phyloP scores from a whole-genome alignment of 2,797 vertebrate species.

The Pseudochaenichthys georgianus region DNA sequence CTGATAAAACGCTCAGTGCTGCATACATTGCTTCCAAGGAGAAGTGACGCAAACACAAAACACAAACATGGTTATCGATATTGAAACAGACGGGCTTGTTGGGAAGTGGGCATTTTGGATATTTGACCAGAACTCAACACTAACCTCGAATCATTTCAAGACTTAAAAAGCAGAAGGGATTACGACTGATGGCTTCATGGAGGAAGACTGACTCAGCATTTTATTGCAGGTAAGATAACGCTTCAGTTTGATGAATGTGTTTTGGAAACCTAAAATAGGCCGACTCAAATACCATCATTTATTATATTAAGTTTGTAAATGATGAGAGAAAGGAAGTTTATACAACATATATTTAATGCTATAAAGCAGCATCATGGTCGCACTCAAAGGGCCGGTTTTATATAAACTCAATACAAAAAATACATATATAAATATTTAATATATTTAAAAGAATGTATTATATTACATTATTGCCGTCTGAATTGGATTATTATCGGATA shows the following conservation, averaged over 20 bases:
- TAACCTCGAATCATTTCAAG: accelerated
- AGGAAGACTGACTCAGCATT: neutral
- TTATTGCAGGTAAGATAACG: conserved; percentile 36
- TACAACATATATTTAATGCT: too few species aligned
- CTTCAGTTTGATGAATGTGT: neutral
- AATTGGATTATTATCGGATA: too few species aligned
- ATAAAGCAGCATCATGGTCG: too few species aligned
- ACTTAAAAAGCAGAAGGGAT: neutral
- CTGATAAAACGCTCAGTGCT: conserved; percentile 33
- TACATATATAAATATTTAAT: too few species aligned
- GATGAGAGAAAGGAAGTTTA: neutral
- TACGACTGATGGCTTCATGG: neutral
- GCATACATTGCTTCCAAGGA: conserved; percentile 17
- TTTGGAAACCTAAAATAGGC: neutral
- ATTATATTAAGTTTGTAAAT: neutral
- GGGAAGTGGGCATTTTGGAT: too few species aligned
- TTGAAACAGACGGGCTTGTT: neutral
- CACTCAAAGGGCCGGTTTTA: too few species aligned
- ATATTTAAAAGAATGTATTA: too few species aligned
- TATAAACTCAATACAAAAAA: too few species aligned
- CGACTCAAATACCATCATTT: neutral
- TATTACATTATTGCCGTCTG: too few species aligned
- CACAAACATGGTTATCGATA: neutral
- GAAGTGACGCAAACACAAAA: neutral
- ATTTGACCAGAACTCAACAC: neutral